Base-by-base conservation (phyloP, 2,888 invertebrate genomes). In the Lymantria dispar region DNA sequence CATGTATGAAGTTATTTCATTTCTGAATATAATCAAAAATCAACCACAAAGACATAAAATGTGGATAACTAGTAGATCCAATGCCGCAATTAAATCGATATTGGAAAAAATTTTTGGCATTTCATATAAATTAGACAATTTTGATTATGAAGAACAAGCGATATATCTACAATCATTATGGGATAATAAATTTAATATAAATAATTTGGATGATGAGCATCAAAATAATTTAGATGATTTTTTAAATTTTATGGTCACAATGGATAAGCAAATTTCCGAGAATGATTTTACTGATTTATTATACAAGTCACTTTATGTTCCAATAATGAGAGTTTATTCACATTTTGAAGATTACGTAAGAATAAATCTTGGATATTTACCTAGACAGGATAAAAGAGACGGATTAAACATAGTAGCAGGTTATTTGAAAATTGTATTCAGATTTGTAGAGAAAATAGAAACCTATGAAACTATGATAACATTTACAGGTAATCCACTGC, bases 41-140 rank as follows among this genome's bases (percentile, higher is more conserved):
- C 14, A 31, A 30, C 47, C 15, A n/a, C 30, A 15, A 8, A 37
- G 10, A 11, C 44, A 54, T 15, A 40, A 31, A 22, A 47, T 60
- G 31, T 60, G 60, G 60, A 38, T 65, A 0, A 52, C 66, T 3
- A 64, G 62, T 14, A 54, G 64, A 11, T 47, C 62, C n/a, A 62
- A 64, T 31, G 43, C 45, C 29, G 45, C 54, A 43, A 39, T 60
- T 3, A 43, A 47, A 51, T 10, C 43, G 0, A 43, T 29, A 39
- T 51, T 65, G 39, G 40, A 57, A 12, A 31, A 8, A n/a, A 45
- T 46, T 3, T 65, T 65, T 13, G 54, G 55, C 8, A 39, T 9
- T 11, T 44, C 46, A 8, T 55, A 52, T 33, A 38, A 49, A 42
- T 37, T 65, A 22, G 22, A 45, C 14, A 42, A 47, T 8, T 52